phyloP scores from a whole-genome alignment of 2,888 invertebrate genomes.

The Tetropium fuscum region DNA sequence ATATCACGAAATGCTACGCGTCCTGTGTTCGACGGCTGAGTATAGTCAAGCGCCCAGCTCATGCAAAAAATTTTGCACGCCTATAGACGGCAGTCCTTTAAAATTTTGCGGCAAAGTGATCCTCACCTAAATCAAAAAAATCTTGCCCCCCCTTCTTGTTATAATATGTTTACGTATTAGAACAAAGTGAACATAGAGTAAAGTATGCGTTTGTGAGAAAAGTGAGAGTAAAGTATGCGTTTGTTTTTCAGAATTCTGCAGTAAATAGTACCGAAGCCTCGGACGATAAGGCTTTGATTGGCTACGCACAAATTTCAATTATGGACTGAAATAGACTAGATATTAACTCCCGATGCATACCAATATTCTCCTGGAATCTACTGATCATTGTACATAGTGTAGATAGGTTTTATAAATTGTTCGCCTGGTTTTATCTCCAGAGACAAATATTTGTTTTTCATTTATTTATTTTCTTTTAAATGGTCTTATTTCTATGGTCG shows the following conservation, averaged over 20 bases:
- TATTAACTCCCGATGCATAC: conserved; percentile 41
- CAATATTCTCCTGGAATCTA: conserved; percentile 56
- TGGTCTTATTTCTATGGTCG: background rate
- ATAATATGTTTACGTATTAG: no score
- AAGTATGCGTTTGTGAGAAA: no score
- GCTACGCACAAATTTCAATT: conserved; percentile 97
- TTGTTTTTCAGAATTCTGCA: conserved; percentile 72
- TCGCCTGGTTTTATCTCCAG: conserved; percentile 34
- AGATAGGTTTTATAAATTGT: conserved; percentile 50
- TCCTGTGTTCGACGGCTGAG: no score
- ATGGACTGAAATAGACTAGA: conserved; percentile 74
- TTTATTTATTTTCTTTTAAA: conserved; percentile 31
- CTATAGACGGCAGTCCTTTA: no score
- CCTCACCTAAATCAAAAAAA: no score
- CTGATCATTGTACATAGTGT: conserved; percentile 56
- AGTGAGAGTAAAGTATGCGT: no score
- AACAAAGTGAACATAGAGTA: no score
- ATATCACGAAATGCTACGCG: no score
- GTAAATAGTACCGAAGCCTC: conserved; percentile 82
- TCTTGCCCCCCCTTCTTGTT: no score
- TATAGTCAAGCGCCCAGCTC: no score
- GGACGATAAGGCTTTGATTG: conserved; percentile 95
- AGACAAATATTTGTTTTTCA: conserved; percentile 14
- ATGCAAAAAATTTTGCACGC: no score
- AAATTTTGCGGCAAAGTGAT: no score